phyloP scores from a whole-genome alignment of 2,797 vertebrate genomes.

The Ctenopoma kingsleyae region DNA sequence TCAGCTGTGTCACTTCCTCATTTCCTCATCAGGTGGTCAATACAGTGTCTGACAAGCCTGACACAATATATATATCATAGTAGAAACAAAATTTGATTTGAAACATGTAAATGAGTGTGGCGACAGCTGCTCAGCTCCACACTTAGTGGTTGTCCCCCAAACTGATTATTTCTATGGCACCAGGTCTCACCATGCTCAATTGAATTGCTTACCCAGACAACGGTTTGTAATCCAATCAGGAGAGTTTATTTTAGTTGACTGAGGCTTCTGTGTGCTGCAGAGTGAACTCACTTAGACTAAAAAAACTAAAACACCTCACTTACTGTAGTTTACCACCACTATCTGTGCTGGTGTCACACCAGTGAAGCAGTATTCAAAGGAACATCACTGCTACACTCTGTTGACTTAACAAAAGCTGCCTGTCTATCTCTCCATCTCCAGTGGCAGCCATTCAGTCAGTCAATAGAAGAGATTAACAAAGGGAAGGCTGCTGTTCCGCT shows the following conservation, averaged over 20 bases:
- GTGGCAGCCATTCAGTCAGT: constrained; percentile 65
- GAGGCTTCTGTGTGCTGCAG: constrained; percentile 16
- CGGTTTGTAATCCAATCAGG: constrained; percentile 50
- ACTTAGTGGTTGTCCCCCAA: constrained; percentile 27
- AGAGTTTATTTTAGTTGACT: constrained; percentile 41
- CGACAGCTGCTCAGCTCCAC: constrained; percentile 48
- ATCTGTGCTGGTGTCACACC: constrained; percentile 8
- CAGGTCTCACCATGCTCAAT: constrained; percentile 41
- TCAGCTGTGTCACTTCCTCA: constrained; percentile 66
- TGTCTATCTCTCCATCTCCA: constrained; percentile 64
- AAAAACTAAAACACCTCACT: neutral
- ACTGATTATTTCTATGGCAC: constrained; percentile 57
- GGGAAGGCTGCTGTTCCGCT: constrained; percentile 53
- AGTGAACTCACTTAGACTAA: constrained; percentile 5
- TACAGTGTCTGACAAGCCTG: neutral
- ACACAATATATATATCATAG: neutral
- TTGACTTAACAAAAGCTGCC: constrained; percentile 56
- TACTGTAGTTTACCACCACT: neutral
- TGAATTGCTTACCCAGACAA: constrained; percentile 46
- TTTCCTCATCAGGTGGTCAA: constrained; percentile 52
- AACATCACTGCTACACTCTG: constrained; percentile 27
- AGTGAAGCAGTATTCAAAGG: constrained; percentile 14
- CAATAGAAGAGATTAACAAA: constrained; percentile 68
- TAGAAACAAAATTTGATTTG: constrained; percentile 27
- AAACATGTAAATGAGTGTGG: constrained; percentile 33